These are phyloP conservation scores for Gadopsis bispinosus DNA, from an alignment of 2,797 vertebrate species.

Conservation along the genomic window DNA sequence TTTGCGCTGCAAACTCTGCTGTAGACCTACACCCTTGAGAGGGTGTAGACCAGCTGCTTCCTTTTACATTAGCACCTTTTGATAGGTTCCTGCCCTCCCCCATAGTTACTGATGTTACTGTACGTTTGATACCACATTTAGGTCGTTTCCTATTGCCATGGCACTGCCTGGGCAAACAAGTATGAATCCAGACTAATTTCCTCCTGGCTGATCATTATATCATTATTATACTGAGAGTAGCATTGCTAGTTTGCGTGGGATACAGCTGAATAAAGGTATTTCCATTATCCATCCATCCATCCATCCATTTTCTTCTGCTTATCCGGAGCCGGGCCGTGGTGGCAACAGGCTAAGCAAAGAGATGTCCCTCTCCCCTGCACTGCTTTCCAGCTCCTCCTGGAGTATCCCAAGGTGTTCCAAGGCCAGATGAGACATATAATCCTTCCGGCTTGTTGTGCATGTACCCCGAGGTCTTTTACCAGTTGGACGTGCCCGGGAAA, in stretches of 20 bases:
- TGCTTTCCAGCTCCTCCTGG: too few species aligned
- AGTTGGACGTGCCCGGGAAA: too few species aligned
- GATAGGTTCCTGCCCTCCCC: not conserved
- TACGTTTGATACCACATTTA: constrained; percentile 19
- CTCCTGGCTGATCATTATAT: constrained; percentile 47
- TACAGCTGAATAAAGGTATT: not conserved
- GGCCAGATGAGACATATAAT: too few species aligned
- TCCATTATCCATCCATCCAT: not conserved
- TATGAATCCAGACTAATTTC: constrained; percentile 56
- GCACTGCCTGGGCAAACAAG: constrained; percentile 53
- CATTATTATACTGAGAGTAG: constrained; percentile 53
- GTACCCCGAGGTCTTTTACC: too few species aligned
- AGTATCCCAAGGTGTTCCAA: too few species aligned
- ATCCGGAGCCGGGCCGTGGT: too few species aligned
- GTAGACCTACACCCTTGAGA: not conserved
- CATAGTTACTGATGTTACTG: not conserved
- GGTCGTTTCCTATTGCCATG: constrained; percentile 47
- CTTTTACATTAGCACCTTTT: not conserved
- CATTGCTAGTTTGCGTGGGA: not conserved
- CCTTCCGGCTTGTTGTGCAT: too few species aligned
- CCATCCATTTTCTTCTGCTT: too few species aligned
- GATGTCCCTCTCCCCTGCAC: too few species aligned
- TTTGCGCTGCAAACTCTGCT: not conserved
- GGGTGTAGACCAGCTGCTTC: not conserved
- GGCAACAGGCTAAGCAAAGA: too few species aligned